Conservation (phyloP, 2,797 vertebrate species). For the Cuculus canorus region DNA sequence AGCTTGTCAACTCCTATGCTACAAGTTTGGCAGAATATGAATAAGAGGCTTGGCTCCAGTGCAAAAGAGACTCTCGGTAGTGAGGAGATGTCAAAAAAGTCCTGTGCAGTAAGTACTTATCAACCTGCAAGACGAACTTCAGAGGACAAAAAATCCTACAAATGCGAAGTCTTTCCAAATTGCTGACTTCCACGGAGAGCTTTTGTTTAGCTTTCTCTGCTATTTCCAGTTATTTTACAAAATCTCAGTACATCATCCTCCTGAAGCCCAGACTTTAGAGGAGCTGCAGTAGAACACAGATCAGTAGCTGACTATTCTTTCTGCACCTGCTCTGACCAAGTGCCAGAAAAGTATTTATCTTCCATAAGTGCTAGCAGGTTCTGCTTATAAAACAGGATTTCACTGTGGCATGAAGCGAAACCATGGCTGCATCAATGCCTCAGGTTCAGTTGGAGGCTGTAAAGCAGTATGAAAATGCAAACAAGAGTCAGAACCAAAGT, state of each 20-base stretch:
- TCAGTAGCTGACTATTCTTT: conserved; percentile 24
- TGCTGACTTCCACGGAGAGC: not conserved
- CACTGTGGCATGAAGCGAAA: not conserved
- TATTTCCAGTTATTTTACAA: conserved; percentile 25
- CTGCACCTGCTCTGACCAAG: conserved; percentile 37
- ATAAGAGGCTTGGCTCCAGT: conserved; percentile 39
- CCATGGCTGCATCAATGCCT: not conserved
- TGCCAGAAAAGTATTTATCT: conserved; percentile 16
- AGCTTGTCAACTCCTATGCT: conserved; percentile 67
- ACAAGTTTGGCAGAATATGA: conserved; percentile 65
- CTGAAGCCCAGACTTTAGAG: not conserved
- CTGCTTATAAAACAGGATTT: conserved; percentile 20
- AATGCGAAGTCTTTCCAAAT: conserved; percentile 2
- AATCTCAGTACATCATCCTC: conserved; percentile 23
- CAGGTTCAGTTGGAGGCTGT: not conserved
- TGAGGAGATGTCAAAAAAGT: not conserved
- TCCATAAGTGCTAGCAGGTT: not conserved
- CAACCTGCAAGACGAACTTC: not conserved
- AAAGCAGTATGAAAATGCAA: not conserved
- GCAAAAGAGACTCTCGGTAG: conserved; percentile 15
- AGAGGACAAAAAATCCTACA: conserved; percentile 18
- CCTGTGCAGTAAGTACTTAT: not conserved
- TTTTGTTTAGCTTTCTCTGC: conserved; percentile 27
- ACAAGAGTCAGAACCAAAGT: not conserved
- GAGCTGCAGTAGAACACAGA: not conserved